Evolutionary conservation across 2,113 vertebrate genomes (phyloP).

Genomic region (Peromyscus maniculatus): DNA sequence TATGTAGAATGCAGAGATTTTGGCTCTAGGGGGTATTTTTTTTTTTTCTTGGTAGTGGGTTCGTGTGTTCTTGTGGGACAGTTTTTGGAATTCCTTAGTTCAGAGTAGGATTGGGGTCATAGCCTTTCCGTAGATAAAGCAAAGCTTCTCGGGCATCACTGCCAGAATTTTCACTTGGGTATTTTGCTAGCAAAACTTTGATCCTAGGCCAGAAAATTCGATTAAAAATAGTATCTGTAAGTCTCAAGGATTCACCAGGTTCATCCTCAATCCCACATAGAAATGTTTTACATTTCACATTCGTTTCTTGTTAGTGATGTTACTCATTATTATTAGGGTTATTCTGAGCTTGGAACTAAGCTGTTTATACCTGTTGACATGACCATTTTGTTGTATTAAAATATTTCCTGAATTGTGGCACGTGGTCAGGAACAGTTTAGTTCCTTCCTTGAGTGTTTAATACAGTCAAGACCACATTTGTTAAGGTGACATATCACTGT

Average conservation of each 20-base stretch:
- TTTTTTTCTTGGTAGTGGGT: not conserved
- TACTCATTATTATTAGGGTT: slow-evolving; percentile 16
- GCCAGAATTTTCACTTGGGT: slow-evolving; percentile 85
- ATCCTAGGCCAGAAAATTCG: slow-evolving; percentile 87
- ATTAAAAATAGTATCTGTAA: slow-evolving; percentile 88
- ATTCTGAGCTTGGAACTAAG: slow-evolving; percentile 35
- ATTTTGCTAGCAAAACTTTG: slow-evolving; percentile 88
- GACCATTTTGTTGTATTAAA: slow-evolving; percentile 22
- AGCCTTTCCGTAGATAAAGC: slow-evolving; percentile 72
- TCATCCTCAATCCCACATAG: slow-evolving; percentile 80
- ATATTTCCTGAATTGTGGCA: slow-evolving; percentile 27
- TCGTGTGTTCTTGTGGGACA: not conserved
- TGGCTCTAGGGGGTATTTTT: not conserved
- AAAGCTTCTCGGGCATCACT: slow-evolving; percentile 81
- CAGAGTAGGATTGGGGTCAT: slow-evolving; percentile 15
- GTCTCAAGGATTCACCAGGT: slow-evolving; percentile 85
- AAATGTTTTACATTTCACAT: slow-evolving; percentile 73
- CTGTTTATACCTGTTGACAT: not conserved
- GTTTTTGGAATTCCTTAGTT: not conserved
- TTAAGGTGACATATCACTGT: not conserved
- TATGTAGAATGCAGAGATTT: slow-evolving; percentile 15
- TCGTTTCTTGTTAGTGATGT: slow-evolving; percentile 65
- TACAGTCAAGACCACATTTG: not conserved
- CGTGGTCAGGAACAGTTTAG: not conserved
- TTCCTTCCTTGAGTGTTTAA: not conserved